These are phyloP conservation scores for Porites australiensis DNA, from an alignment of 64 coral and sea anemone genomes.

Conservation along the genomic window DNA sequence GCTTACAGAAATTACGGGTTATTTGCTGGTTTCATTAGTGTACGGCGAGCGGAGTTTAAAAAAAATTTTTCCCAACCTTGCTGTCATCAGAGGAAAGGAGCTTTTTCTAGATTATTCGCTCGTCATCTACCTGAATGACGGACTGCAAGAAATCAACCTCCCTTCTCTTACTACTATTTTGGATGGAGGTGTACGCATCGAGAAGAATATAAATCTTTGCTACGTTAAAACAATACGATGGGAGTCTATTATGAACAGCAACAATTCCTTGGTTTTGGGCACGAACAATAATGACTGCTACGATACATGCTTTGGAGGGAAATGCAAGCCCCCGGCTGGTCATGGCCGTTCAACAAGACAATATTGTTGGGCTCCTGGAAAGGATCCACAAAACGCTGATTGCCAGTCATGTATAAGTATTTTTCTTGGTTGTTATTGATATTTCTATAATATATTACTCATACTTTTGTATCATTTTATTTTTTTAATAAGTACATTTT, in stretches of 20 bases:
- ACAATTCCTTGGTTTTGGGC: constrained; percentile 57
- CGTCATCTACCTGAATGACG: constrained; percentile 87
- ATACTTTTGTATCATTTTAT: too few species aligned
- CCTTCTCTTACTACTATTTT: constrained; percentile 85
- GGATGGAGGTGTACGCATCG: constrained; percentile 85
- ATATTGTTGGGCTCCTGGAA: constrained; percentile 88
- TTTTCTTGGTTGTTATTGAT: neutral
- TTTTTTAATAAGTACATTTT: too few species aligned
- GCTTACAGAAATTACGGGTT: constrained; percentile 90
- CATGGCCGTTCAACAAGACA: constrained; percentile 78
- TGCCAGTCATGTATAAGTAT: constrained; percentile 90
- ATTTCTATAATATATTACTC: too few species aligned
- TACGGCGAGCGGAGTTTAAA: constrained; percentile 69
- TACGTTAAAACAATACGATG: constrained; percentile 91
- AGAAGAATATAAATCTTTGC: constrained; percentile 94
- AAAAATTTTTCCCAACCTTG: constrained; percentile 90
- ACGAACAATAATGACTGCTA: constrained; percentile 96
- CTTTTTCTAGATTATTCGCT: constrained; percentile 94
- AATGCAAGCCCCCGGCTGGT: constrained; percentile 78
- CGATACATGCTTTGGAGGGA: constrained; percentile 62
- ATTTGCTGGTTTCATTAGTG: constrained; percentile 83
- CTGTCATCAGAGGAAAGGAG: constrained; percentile 83
- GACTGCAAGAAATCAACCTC: constrained; percentile 81
- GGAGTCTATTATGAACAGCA: constrained; percentile 92
- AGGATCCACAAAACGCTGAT: neutral